Percentiles rank a stretch among this genome's conserved stretches.
phyloP scores from a whole-genome alignment of 2,888 invertebrate species.

The Apeira syringaria region DNA sequence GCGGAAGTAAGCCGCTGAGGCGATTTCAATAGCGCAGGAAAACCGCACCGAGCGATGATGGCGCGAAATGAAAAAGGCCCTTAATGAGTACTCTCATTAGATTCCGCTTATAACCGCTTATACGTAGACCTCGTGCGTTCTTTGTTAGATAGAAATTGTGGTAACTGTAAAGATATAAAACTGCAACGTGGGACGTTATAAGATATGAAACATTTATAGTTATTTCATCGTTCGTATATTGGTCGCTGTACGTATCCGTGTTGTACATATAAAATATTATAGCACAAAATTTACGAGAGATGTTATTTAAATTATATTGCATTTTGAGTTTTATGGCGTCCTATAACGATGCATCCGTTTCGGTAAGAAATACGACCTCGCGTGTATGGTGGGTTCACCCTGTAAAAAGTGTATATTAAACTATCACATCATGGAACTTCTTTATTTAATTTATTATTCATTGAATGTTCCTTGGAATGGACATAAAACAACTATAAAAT shows the following conservation, averaged over 20 bases:
- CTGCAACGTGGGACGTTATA: constrained; percentile 5
- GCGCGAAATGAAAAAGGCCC: constrained; percentile 51
- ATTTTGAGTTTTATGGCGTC: constrained; percentile 37
- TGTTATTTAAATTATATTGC: constrained; percentile 37
- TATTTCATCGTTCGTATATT: constrained; percentile 13
- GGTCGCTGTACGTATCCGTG: constrained; percentile 21
- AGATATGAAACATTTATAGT: constrained; percentile 10
- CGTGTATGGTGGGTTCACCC: constrained; percentile 12
- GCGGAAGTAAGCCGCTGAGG: constrained; percentile 57
- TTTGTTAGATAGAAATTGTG: constrained; percentile 8
- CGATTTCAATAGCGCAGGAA: constrained; percentile 63
- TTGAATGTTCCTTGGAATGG: neutral
- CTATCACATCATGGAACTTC: constrained; percentile 8
- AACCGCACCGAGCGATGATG: constrained; percentile 54
- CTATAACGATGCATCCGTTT: constrained; percentile 38
- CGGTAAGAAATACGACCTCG: constrained; percentile 33
- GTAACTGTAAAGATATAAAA: constrained; percentile 5
- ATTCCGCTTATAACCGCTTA: constrained; percentile 40
- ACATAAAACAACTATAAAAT: neutral
- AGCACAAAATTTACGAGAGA: constrained; percentile 37
- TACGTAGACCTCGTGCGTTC: constrained; percentile 25
- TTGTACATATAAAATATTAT: constrained; percentile 36
- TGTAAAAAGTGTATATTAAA: constrained; percentile 13
- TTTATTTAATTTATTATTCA: constrained; percentile 8
- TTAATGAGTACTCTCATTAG: constrained; percentile 68